Percentiles rank a stretch among this genome's conserved stretches.
These are phyloP conservation scores for Gallirallus australis DNA, from an alignment of 2,797 vertebrate genomes.

Conservation along the genomic window DNA sequence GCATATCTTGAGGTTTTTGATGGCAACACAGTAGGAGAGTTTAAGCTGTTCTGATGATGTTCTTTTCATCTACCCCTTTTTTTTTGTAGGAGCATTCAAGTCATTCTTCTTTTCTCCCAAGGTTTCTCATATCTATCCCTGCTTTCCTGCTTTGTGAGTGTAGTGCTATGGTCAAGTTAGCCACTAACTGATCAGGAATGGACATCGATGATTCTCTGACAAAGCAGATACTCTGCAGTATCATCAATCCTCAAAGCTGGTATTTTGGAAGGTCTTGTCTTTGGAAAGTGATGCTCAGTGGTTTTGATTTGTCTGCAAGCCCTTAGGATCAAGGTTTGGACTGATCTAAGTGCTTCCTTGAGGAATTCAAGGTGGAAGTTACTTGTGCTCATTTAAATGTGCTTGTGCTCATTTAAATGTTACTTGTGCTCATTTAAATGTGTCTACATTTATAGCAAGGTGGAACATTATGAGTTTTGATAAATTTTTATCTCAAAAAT, in stretches of 20 bases:
- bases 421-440: background rate
- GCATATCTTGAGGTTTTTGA: background rate
- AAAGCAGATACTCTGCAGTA: background rate
- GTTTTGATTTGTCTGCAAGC: background rate
- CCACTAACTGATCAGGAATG: too few species aligned
- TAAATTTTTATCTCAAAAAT: background rate
- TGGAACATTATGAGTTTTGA: background rate
- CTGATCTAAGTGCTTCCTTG: background rate
- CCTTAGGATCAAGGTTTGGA: background rate
- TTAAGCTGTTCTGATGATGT: rapidly evolving
- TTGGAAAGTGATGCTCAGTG: background rate
- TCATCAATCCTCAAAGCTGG: background rate
- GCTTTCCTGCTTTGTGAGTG: background rate
- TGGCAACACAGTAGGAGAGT: background rate
- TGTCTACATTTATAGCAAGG: rapidly evolving
- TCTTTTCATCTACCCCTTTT: background rate
- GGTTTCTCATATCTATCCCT: background rate
- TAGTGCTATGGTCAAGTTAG: background rate
- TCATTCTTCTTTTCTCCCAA: rapidly evolving
- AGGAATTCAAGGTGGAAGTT: background rate
- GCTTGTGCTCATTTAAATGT: background rate
- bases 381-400: background rate
- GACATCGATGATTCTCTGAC: background rate
- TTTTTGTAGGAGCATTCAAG: background rate
- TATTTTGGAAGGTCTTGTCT: background rate